Percentiles rank a stretch among this genome's conserved stretches.
Evolutionary conservation across 2,888 invertebrate species (phyloP).

Genomic region (Ophraella communa): DNA sequence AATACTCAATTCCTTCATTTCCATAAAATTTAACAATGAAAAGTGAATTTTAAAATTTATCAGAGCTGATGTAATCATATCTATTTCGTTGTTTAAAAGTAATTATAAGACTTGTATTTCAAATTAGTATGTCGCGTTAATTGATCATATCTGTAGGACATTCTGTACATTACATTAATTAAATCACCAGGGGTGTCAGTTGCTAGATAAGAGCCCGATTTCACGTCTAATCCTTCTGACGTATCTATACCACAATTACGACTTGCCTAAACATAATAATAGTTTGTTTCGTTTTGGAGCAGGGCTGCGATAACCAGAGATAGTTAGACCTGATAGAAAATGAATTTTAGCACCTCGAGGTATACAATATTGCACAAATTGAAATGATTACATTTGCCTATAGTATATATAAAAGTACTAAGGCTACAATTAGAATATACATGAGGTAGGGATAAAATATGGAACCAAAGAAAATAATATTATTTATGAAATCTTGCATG

Average conservation of each 20-base stretch:
- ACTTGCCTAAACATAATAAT: background rate
- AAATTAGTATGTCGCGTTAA: too few species aligned
- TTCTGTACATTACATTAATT: background rate
- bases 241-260: conserved; percentile 2
- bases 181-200: background rate
- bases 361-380: conserved; percentile 13
- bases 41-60: too few species aligned
- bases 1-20: too few species aligned
- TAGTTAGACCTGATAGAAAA: background rate
- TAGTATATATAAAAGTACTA: too few species aligned
- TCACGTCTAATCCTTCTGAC: background rate
- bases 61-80: too few species aligned
- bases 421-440: too few species aligned
- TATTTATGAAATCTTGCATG: too few species aligned
- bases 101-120: too few species aligned
- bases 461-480: too few species aligned
- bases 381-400: background rate
- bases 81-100: too few species aligned
- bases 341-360: conserved; percentile 12
- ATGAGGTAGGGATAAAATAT: too few species aligned
- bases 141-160: background rate
- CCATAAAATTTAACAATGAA: too few species aligned
- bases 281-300: background rate
- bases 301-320: conserved; percentile 5
- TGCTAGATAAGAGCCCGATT: background rate